Percentiles rank a stretch among this genome's conserved stretches.
phyloP scores from a whole-genome alignment of 2,888 invertebrate genomes.

The Microctonus aethiopoides region DNA sequence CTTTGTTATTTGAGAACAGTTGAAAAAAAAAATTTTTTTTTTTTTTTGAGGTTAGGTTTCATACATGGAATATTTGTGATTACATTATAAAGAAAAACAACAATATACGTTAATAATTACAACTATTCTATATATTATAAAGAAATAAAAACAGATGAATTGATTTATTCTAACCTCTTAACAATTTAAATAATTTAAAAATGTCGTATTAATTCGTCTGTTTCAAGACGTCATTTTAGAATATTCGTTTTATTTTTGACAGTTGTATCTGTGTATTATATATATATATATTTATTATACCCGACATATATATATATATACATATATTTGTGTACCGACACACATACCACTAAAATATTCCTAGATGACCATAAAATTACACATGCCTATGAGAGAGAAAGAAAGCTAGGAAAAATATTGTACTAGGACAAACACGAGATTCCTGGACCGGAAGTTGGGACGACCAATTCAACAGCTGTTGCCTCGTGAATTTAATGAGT shows the following conservation, averaged over 20 bases:
- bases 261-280: no score
- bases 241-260: neutral
- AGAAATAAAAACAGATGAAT: neutral
- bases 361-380: neutral
- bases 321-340: no score
- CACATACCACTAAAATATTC: neutral
- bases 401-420: neutral
- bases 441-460: conserved; percentile 10
- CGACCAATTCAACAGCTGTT: conserved; percentile 11
- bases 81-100: no score
- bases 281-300: no score
- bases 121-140: no score
- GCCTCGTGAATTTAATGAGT: neutral
- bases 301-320: no score
- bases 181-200: neutral
- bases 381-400: neutral
- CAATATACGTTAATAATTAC: no score
- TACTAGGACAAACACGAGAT: conserved; percentile 12
- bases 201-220: neutral
- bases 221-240: neutral
- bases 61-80: no score
- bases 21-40: no score
- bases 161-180: neutral
- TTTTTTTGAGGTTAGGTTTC: no score
- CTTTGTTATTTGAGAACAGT: no score